These are phyloP conservation scores for Contarinia nasturtii DNA, from an alignment of 1,140 invertebrate genomes.

Conservation along the genomic window DNA sequence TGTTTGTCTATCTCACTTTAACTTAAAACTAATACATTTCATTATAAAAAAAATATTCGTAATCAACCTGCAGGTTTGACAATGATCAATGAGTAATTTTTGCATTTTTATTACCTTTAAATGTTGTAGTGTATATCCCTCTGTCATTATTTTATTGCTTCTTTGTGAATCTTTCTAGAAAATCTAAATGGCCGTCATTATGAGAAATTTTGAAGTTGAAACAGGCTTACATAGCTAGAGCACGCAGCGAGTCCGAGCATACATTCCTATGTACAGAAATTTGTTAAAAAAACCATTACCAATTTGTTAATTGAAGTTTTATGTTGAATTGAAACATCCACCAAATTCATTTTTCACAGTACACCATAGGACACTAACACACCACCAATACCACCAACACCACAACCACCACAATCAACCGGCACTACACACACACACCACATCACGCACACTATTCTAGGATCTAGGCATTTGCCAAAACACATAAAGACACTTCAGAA, in stretches of 20 bases:
- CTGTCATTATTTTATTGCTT: not conserved
- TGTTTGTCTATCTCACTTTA: not conserved
- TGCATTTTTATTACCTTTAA: not conserved
- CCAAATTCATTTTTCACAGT: not conserved
- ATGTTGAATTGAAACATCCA: not conserved
- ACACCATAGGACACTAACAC: not conserved
- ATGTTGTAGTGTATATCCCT: not conserved
- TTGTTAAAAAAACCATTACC: not conserved
- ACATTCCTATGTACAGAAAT: constrained; percentile 4
- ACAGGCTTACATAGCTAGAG: constrained; percentile 4
- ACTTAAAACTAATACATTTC: not conserved
- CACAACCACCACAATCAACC: not conserved
- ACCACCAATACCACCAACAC: too few species aligned
- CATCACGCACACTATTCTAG: not conserved
- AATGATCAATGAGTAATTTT: not conserved
- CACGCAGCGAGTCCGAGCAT: constrained; percentile 3
- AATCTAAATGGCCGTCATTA: constrained; percentile 6
- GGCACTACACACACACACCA: not conserved
- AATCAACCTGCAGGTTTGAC: not conserved
- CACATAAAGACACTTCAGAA: too few species aligned
- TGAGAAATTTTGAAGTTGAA: too few species aligned
- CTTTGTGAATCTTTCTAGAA: constrained; percentile 2
- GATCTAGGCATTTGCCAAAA: too few species aligned
- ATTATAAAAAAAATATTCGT: not conserved
- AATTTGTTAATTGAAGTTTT: not conserved